Conservation (phyloP, 2,113 vertebrate species). For the Crotalus helleri region DNA sequence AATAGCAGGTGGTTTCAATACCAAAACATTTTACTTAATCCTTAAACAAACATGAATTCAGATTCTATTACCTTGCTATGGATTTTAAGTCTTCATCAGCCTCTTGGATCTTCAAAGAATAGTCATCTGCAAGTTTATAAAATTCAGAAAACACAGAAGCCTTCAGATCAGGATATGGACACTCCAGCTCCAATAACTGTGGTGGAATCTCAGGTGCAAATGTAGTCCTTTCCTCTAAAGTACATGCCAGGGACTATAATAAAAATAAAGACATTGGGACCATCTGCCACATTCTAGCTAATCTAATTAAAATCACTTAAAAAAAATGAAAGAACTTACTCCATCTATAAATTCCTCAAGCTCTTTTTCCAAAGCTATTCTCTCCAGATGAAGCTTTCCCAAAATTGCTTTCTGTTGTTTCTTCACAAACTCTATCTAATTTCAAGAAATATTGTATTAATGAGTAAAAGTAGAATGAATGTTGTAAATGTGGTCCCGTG, state of each 20-base stretch:
- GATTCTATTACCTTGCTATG: conserved; percentile 71
- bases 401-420: conserved; percentile 73
- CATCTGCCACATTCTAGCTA: background rate
- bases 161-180: conserved; percentile 81
- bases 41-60: background rate
- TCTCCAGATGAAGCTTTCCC: conserved; percentile 73
- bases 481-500: background rate
- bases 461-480: background rate
- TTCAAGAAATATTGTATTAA: conserved; percentile 28
- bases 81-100: conserved; percentile 68
- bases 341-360: conserved; percentile 65
- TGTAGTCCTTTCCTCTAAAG: conserved; percentile 55
- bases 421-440: conserved; percentile 81
- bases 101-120: conserved; percentile 69
- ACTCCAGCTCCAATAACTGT: conserved; percentile 76
- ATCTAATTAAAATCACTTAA: background rate
- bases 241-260: conserved; percentile 42
- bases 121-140: conserved; percentile 71
- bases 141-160: conserved; percentile 75
- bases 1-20: background rate
- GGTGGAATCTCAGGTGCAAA: conserved; percentile 66
- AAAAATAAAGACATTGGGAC: conserved; percentile 27
- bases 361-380: conserved; percentile 70
- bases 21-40: background rate
- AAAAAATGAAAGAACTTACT: conserved; percentile 64